phyloP scores from a whole-genome alignment of 2,113 vertebrate species.

The Theristicus caerulescens region DNA sequence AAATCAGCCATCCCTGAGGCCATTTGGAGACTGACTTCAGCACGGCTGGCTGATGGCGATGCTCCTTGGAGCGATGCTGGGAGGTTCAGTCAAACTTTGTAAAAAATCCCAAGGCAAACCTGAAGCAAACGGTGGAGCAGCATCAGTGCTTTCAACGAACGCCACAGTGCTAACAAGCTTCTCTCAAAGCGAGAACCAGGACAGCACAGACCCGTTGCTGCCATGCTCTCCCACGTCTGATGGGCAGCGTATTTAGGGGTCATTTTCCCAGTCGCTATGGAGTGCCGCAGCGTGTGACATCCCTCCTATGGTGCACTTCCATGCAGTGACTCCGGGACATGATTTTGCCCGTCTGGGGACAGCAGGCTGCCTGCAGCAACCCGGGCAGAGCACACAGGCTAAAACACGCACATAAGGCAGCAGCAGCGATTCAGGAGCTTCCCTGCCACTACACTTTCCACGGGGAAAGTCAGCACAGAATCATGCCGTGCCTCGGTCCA shows the following conservation, averaged over 20 bases:
- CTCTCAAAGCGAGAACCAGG: neutral
- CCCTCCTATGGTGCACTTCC: neutral
- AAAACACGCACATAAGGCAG: accelerated
- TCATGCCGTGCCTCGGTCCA: accelerated
- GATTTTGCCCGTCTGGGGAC: neutral
- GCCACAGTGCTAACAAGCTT: neutral
- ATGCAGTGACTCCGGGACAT: neutral
- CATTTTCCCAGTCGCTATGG: accelerated
- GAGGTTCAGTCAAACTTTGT: too few relatives aligned
- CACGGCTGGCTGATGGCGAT: neutral
- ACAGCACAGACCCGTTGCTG: neutral
- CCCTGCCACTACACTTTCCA: neutral
- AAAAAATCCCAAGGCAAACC: neutral
- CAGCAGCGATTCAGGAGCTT: neutral
- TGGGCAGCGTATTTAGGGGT: accelerated
- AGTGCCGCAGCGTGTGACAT: accelerated
- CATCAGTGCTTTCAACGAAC: neutral
- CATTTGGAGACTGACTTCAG: neutral
- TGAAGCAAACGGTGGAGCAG: neutral
- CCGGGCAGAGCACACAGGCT: accelerated
- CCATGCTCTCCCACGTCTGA: neutral
- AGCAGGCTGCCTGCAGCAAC: neutral
- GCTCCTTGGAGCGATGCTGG: neutral
- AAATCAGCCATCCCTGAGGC: neutral
- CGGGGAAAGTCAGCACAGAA: neutral